Base-by-base conservation (phyloP, 2,797 vertebrate genomes). In the Hyperoplus immaculatus region DNA sequence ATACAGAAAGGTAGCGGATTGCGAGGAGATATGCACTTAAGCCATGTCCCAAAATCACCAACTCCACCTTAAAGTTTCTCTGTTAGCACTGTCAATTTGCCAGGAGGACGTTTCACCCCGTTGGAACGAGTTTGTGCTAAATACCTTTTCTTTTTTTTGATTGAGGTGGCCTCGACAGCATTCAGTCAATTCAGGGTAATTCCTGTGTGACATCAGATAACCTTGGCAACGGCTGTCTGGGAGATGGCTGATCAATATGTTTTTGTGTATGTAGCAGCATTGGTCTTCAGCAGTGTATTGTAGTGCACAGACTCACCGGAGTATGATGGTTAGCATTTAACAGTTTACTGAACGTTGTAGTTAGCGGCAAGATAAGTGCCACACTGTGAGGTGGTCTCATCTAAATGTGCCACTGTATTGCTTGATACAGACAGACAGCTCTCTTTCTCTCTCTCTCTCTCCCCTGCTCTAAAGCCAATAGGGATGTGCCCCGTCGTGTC, bases 401-500 rank as follows among this genome's bases (percentile, higher is more conserved):
- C 75, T 82, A 75, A 29, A 84, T 78, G 66, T 78, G 75, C 64
- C 67, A 49, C 84, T 71, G 61, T 80, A 80, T 57, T 70, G 57
- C 77, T 79, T 67, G 71, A 79, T 66, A 56, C 70, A 88, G 79
- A 78, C 75, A 79, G 73, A 72, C 82, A 66, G 59, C 63, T 70
- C 61, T 49, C 47, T 59, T 60, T 70, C 61, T 51, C 47, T 72
- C 71, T 59, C 63, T 70, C 39, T 6, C 3, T 83, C 60, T 76
- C 38, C 56, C 57, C 76, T 1, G 6, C 68, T 81, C 64, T 29
- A 72, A 63, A 81, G 77, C 73, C 60, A 57, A 62, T 29, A 38
- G 54, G 83, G 84, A 88, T 82, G 77, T 88, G 91, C 73, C 83
- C 75, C 54, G 60, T 90, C 87, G 38, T 89, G 88, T 82, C 82